Evolutionary conservation across 1,140 invertebrate genomes (phyloP), one percentile per base, ranked within the genome.

Genomic region (Andricus grossulariae): DNA sequence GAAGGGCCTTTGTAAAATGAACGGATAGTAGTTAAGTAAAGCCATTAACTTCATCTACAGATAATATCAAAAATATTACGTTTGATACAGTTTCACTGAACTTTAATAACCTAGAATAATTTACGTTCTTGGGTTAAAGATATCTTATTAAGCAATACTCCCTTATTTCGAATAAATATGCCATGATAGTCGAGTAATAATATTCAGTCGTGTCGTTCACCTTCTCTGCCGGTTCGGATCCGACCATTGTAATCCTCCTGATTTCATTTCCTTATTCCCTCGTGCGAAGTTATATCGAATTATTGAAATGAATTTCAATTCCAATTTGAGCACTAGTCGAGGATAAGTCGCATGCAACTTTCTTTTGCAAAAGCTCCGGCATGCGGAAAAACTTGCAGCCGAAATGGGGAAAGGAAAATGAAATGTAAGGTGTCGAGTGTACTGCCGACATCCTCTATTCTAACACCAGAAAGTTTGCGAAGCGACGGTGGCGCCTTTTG

Each of bases 391-490:
- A 75, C 73, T 70, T 79, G 70, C 10, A 45, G 19, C 25, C 19
- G 19, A 72, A 75, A 72, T 55, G 7, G 7, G 50, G 18, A 60
- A 32, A 55, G 15, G 12, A 72, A 60, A n/a, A 72, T 15, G 66
- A 70, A 71, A 4, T 50, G 55, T 70, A 71, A 11, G 49, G 50
- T 45, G 55, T 75, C 32, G 39, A 13, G 15, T 18, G 70, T 18
- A 73, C 16, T 25, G 55, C 45, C 71, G 74, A 79, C 82, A 77
- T 84, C 80, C 82, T 84, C 84, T 87, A 87, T 84, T 66, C 19
- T 66, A 78, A 60, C 45, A 50, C 57, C 73, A 78, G 81, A 89
- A 89, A 90, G 87, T 90, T 90, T 89, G 82, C 80, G 60, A 81
- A 77, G 72, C 77, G 83, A 86, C 85, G 83, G 82, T 83, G 80